These are phyloP conservation scores for Stictocephala bisonia DNA, from an alignment of 2,888 invertebrate species.

Conservation along the genomic window DNA sequence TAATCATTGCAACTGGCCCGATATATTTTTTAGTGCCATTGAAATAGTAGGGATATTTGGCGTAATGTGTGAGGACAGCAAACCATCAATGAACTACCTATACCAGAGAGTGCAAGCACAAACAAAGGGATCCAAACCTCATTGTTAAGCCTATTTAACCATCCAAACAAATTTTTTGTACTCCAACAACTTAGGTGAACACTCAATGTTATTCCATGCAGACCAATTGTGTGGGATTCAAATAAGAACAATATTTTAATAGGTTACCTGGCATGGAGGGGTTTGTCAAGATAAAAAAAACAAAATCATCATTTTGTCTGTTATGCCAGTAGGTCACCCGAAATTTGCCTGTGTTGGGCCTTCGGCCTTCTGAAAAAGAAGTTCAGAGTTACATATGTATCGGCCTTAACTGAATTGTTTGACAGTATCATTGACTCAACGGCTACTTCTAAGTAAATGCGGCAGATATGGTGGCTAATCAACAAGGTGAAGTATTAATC, in stretches of 20 bases:
- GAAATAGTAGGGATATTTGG: slow-evolving; percentile 50
- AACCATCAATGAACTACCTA: too few species aligned
- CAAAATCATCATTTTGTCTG: slow-evolving; percentile 30
- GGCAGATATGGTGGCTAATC: neutral
- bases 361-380: slow-evolving; percentile 36
- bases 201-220: slow-evolving; percentile 38
- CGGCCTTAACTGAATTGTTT: slow-evolving; percentile 12
- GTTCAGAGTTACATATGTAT: slow-evolving; percentile 3
- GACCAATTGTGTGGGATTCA: slow-evolving; percentile 51
- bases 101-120: too few species aligned
- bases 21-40: slow-evolving; percentile 50
- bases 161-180: slow-evolving; percentile 28
- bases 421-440: slow-evolving; percentile 24
- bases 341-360: slow-evolving; percentile 42
- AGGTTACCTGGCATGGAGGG: slow-evolving; percentile 33
- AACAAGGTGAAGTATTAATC: neutral
- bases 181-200: slow-evolving; percentile 37
- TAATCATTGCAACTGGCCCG: slow-evolving; percentile 46
- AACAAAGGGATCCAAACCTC: slow-evolving; percentile 46
- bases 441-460: slow-evolving; percentile 30
- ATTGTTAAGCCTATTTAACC: slow-evolving; percentile 44
- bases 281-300: neutral
- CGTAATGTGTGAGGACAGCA: slow-evolving; percentile 50
- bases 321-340: slow-evolving; percentile 44
- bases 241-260: slow-evolving; percentile 50